These are phyloP conservation scores for Rhinogobius similis DNA, from an alignment of 2,113 vertebrate species.

Conservation along the genomic window DNA sequence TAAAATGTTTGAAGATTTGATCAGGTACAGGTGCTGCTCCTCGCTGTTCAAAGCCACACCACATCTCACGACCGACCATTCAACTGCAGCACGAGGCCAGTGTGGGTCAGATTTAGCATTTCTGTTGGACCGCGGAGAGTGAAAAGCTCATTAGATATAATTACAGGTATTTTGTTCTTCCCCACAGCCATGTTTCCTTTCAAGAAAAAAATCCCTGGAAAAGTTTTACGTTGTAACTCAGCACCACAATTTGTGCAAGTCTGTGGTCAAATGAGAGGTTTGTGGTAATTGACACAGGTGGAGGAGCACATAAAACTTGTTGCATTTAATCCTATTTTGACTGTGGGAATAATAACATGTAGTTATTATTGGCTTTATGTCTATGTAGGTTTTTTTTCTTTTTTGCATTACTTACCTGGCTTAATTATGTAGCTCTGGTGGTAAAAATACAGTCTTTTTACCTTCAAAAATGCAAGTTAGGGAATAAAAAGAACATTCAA, in stretches of 20 bases:
- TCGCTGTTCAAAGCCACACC: constrained; percentile 73
- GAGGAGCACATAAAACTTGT: neutral
- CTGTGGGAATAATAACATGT: neutral
- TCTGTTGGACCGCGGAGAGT: constrained; percentile 61
- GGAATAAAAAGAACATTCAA: too few relatives aligned
- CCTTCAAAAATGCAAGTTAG: neutral
- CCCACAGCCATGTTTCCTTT: constrained; percentile 50
- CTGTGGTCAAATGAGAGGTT: neutral
- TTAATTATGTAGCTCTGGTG: neutral
- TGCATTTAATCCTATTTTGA: neutral
- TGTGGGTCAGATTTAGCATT: constrained; percentile 65
- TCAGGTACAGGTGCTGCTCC: constrained; percentile 72
- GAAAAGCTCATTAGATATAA: constrained; percentile 75
- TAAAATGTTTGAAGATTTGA: constrained; percentile 78
- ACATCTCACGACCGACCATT: constrained; percentile 64
- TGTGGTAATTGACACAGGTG: neutral
- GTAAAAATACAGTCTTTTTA: too few relatives aligned
- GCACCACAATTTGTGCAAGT: constrained; percentile 33
- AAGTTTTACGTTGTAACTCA: constrained; percentile 61
- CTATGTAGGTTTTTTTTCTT: neutral
- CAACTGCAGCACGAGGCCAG: constrained; percentile 53
- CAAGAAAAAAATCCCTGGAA: constrained; percentile 35
- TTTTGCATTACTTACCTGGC: neutral
- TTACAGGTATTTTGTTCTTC: constrained; percentile 69
- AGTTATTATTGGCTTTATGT: neutral